Percentiles rank a stretch among this genome's conserved stretches.
Evolutionary conservation across 2,888 invertebrate genomes (phyloP).

Genomic region (Lycophotia porphyrea): DNA sequence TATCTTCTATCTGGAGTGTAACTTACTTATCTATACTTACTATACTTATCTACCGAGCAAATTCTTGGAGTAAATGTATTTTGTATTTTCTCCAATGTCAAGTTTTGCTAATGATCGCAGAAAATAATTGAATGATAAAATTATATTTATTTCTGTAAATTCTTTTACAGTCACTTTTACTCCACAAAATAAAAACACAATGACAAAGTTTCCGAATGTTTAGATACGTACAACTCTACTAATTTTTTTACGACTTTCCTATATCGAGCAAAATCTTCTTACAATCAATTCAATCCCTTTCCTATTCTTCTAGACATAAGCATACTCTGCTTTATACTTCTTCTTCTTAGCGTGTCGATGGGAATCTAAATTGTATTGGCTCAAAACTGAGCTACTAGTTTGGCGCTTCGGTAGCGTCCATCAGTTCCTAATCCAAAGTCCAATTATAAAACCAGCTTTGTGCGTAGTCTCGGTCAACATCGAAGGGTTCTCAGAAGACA

Average conservation of each 20-base stretch:
- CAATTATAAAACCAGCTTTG: too few species aligned
- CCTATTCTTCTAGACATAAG: background rate
- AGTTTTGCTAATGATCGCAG: background rate
- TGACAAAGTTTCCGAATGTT: background rate
- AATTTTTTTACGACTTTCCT: background rate
- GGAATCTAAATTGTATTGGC: too few species aligned
- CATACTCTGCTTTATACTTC: background rate
- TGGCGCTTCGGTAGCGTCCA: too few species aligned
- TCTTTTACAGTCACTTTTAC: background rate
- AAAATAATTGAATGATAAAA: background rate
- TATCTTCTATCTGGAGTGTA: slow-evolving; percentile 17
- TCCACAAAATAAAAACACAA: background rate
- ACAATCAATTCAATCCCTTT: background rate
- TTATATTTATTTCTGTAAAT: background rate
- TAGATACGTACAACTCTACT: background rate
- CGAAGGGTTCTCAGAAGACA: too few species aligned
- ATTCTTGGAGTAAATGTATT: background rate
- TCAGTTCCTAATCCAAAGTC: too few species aligned
- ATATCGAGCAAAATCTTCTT: background rate
- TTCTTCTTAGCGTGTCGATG: too few species aligned
- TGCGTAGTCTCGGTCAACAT: too few species aligned
- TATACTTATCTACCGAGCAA: background rate
- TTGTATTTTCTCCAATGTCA: background rate
- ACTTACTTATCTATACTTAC: too few species aligned
- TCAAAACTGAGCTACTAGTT: too few species aligned